Conservation (phyloP, 2,888 invertebrate genomes). For the Steromphala cineraria region DNA sequence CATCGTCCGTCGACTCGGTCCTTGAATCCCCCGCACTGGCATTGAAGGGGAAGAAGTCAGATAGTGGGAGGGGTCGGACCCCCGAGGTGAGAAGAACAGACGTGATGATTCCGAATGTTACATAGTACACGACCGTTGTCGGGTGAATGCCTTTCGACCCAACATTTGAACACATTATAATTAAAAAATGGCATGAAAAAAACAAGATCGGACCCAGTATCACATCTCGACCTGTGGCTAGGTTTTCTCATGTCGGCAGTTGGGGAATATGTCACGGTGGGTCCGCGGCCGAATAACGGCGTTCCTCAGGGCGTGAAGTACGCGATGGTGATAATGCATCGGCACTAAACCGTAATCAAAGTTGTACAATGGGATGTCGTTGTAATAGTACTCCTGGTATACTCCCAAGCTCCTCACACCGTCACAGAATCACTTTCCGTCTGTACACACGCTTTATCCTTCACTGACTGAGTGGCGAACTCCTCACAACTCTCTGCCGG, state of each 20-base stretch:
- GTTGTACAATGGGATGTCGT: too few species aligned
- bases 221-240: background rate
- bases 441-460: too few species aligned
- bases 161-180: conserved; percentile 48
- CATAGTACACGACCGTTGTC: conserved; percentile 29
- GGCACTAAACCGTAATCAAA: too few species aligned
- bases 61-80: conserved; percentile 24
- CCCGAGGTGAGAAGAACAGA: conserved; percentile 21
- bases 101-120: conserved; percentile 31
- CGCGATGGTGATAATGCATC: too few species aligned
- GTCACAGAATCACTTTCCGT: too few species aligned
- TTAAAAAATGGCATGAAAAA: conserved; percentile 28
- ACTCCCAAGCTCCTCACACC: too few species aligned
- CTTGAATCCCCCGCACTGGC: conserved; percentile 28
- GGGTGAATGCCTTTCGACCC: conserved; percentile 16
- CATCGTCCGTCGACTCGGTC: conserved; percentile 44
- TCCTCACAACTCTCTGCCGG: background rate
- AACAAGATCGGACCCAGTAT: background rate
- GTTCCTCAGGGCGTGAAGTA: too few species aligned
- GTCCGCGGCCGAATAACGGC: background rate
- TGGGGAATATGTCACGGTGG: background rate
- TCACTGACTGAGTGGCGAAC: too few species aligned
- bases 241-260: conserved; percentile 17
- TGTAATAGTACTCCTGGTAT: too few species aligned
- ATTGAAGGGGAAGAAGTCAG: conserved; percentile 43